These are phyloP conservation scores for Tragelaphus eurycerus DNA, from an alignment of 2,797 vertebrate species.

Conservation along the genomic window DNA sequence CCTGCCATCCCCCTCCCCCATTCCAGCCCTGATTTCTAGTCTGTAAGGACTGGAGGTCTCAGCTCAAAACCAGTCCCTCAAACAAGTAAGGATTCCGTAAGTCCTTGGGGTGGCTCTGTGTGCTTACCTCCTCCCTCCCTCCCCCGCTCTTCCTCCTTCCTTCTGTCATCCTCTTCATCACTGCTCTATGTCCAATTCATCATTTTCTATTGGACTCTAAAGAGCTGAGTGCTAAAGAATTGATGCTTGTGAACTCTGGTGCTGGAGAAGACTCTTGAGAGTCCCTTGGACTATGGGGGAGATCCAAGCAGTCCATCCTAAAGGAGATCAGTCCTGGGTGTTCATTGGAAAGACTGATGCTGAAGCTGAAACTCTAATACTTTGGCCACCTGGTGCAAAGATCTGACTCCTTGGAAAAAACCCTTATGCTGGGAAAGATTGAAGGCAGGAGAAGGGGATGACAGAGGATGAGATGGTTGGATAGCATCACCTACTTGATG, in stretches of 20 bases:
- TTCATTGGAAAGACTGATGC: background rate
- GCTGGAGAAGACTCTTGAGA: background rate
- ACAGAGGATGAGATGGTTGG: background rate
- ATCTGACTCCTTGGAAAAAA: background rate
- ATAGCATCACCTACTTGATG: background rate
- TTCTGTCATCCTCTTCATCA: accelerated
- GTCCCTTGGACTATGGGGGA: background rate
- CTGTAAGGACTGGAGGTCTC: background rate
- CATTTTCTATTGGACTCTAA: background rate
- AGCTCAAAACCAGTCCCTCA: background rate
- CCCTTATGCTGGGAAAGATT: background rate
- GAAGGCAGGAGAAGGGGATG: background rate
- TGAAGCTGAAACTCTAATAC: background rate
- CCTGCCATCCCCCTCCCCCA: accelerated
- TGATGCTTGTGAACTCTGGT: background rate
- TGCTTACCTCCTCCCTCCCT: accelerated
- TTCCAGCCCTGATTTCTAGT: background rate
- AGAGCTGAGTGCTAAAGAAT: background rate
- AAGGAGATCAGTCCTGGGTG: background rate
- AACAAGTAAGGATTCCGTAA: background rate
- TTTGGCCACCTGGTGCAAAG: background rate
- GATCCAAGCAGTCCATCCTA: background rate
- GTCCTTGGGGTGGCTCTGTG: accelerated
- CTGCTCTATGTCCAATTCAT: background rate
- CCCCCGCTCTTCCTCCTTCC: no score